These are phyloP conservation scores for Phaenicophaeus curvirostris DNA, from an alignment of 2,797 vertebrate genomes.

Conservation along the genomic window DNA sequence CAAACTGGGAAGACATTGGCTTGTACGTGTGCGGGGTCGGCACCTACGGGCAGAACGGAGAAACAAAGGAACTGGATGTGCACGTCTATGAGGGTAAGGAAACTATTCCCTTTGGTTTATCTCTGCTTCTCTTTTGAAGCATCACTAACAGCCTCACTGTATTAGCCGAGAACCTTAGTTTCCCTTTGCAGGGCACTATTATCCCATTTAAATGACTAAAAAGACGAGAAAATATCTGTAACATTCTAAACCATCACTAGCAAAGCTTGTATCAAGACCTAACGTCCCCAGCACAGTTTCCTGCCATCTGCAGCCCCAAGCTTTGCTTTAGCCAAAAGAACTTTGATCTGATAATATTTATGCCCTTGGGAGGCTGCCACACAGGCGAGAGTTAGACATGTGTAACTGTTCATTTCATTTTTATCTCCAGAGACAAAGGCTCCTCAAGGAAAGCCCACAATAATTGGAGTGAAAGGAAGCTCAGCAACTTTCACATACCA, in stretches of 20 bases:
- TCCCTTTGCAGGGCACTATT: background rate
- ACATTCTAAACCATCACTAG: background rate
- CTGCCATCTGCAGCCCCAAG: background rate
- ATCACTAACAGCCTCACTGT: background rate
- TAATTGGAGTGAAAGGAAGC: slow-evolving; percentile 52
- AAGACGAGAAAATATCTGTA: background rate
- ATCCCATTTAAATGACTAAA: no score
- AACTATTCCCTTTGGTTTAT: background rate
- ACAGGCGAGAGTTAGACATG: rapidly evolving
- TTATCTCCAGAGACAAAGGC: slow-evolving; percentile 47
- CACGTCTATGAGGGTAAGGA: slow-evolving; percentile 76
- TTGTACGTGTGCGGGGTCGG: slow-evolving; percentile 64
- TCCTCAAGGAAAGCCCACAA: background rate
- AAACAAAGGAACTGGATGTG: slow-evolving; percentile 53
- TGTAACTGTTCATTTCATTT: background rate
- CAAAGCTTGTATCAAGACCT: background rate
- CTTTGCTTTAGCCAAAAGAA: background rate
- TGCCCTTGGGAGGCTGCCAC: background rate
- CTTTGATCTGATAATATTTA: background rate
- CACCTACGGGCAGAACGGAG: background rate
- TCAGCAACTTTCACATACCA: slow-evolving; percentile 67
- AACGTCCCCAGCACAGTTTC: background rate
- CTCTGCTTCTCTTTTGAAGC: background rate
- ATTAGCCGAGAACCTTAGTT: background rate
- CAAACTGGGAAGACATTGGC: slow-evolving; percentile 69